Evolutionary conservation across 2,113 vertebrate genomes (phyloP), one percentile per base, ranked within the genome.

Genomic region (Ornithorhynchus anatinus): DNA sequence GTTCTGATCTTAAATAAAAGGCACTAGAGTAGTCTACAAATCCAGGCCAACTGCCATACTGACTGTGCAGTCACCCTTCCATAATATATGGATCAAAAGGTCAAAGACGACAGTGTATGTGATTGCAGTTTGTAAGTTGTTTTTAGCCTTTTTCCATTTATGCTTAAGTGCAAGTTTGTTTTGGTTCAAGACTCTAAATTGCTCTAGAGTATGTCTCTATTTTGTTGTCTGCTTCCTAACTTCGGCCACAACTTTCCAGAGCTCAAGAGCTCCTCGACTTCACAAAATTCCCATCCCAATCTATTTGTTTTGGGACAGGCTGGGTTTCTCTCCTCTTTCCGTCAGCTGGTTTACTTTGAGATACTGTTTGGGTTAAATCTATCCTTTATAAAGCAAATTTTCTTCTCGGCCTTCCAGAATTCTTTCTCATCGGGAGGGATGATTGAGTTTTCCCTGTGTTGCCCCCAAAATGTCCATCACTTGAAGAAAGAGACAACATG

Each of bases 31-130:
- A 80, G 81, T 80, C 45, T 63, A 77, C 58, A 76, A 69, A 56
- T 5, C 67, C 43, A 85, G 82, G 65, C 44, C 65, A 80, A 56
- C 56, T 82, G 67, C 69, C 5, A 0, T 44, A 63, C 33, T 73
- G 73, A 57, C 67, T 81, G 54, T 73, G 70, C 75, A 72, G 54
- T 66, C 64, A 85, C 56, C 73, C 59, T 36, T 75, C 16, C 66
- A 33, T 69, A 84, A 87, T 10, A 29, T 3, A 48, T 53, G 67
- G 78, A 61, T 53, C 52, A 72, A 81, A 19, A 70, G 72, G 5
- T 56, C 17, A 72, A 40, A 72, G 16, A 59, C 6, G 57, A 35
- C 61, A 20, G 17, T 15, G 13, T 6, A 27, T 8, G 17, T 13
- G 6, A 48, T 48, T 48, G 22, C 29, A 15, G 7, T 48, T 16